Conservation (phyloP, 92 coral and sea anemone species). For the Scolanthus callimorphus region DNA sequence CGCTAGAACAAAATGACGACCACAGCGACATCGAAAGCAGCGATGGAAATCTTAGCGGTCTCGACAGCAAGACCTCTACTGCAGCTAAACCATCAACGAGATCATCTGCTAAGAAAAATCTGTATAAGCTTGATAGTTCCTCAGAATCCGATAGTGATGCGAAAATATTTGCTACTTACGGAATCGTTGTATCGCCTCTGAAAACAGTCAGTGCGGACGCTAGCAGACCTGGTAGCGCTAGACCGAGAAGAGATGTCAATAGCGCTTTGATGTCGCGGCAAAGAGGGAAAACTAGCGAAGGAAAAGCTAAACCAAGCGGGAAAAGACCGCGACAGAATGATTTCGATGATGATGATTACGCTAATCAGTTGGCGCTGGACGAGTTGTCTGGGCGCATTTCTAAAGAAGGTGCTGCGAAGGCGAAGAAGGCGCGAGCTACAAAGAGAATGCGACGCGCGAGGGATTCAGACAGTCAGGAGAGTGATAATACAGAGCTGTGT, state of each 20-base stretch:
- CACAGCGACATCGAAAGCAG: too few relatives aligned
- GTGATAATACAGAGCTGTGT: conserved; percentile 8
- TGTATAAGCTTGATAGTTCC: too few relatives aligned
- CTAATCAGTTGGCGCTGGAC: conserved; percentile 15
- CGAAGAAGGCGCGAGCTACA: conserved; percentile 11
- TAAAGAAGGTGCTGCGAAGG: background rate
- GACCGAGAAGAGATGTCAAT: background rate
- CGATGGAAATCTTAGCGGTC: too few relatives aligned
- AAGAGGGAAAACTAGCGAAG: conserved; percentile 1
- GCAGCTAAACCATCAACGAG: too few relatives aligned
- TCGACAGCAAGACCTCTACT: too few relatives aligned
- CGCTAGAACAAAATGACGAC: too few relatives aligned
- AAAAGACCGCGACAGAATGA: background rate
- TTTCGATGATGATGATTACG: conserved; percentile 13
- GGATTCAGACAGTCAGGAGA: conserved; percentile 22
- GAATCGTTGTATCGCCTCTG: background rate
- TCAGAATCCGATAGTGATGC: conserved; percentile 1
- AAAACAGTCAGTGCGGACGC: too few relatives aligned
- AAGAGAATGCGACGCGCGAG: background rate
- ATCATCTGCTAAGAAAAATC: too few relatives aligned
- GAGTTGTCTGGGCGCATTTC: conserved; percentile 17
- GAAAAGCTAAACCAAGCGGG: background rate
- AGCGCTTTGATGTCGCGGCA: conserved; percentile 7
- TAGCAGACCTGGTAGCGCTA: too few relatives aligned
- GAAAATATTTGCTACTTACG: background rate